phyloP scores from a whole-genome alignment of 2,113 vertebrate genomes.

The Nothobranchius furzeri region DNA sequence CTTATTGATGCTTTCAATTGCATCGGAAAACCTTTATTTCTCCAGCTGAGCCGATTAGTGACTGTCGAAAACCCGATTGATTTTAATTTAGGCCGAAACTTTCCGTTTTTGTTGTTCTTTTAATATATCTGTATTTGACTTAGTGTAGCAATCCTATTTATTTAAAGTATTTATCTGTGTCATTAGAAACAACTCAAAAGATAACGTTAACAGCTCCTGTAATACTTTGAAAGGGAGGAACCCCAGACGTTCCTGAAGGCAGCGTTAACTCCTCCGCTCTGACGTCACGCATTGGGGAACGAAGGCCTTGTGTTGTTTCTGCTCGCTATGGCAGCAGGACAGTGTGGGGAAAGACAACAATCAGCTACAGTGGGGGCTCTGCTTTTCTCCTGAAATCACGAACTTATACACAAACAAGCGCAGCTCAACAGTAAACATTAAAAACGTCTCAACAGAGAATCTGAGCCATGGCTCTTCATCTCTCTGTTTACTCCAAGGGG shows the following conservation, averaged over 20 bases:
- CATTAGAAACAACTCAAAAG: too few species aligned
- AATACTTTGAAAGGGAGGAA: accelerated
- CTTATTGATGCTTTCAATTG: slow-evolving; percentile 5
- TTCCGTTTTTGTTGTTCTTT: too few species aligned
- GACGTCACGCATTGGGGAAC: slow-evolving; percentile 52
- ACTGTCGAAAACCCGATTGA: too few species aligned
- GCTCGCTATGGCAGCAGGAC: slow-evolving; percentile 51
- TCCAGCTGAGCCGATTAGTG: too few species aligned
- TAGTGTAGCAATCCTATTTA: too few species aligned
- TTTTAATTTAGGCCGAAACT: too few species aligned
- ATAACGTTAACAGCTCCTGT: too few species aligned
- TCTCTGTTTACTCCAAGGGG: too few species aligned
- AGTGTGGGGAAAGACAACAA: slow-evolving; percentile 31
- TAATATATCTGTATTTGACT: too few species aligned
- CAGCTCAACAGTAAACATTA: slow-evolving; percentile 3
- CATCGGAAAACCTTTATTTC: neutral
- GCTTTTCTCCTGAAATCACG: slow-evolving; percentile 3
- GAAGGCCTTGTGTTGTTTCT: slow-evolving; percentile 30
- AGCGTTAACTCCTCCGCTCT: slow-evolving; percentile 29
- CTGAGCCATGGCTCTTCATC: neutral
- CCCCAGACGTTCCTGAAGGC: slow-evolving; percentile 51
- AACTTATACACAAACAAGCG: neutral
- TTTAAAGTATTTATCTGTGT: too few species aligned
- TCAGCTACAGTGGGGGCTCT: neutral
- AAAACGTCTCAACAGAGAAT: neutral